These are phyloP conservation scores for Moxostoma hubbsi DNA, from an alignment of 2,797 vertebrate genomes.

Conservation along the genomic window DNA sequence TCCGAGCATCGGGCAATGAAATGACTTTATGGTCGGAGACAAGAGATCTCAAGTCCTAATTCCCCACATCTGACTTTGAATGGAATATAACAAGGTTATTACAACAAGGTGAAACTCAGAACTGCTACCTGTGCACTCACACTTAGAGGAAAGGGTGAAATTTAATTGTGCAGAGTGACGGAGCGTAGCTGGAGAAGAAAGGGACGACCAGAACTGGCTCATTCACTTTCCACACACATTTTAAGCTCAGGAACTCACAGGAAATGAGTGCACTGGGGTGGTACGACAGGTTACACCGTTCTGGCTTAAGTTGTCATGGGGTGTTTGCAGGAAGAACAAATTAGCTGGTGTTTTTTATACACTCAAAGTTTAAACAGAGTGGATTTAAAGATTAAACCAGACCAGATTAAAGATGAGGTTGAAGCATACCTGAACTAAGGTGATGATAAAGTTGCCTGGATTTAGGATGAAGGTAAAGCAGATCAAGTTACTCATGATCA, in stretches of 20 bases:
- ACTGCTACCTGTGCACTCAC: slow-evolving; percentile 5
- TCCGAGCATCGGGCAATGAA: no score
- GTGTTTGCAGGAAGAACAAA: not conserved
- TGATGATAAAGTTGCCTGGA: no score
- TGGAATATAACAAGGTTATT: no score
- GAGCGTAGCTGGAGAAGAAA: slow-evolving; percentile 18
- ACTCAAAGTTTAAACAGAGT: slow-evolving; percentile 1
- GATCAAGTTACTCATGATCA: no score
- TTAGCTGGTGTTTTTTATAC: not conserved
- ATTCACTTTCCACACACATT: slow-evolving; percentile 15
- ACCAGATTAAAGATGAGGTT: no score
- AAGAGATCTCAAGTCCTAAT: no score
- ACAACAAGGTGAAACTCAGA: not conserved
- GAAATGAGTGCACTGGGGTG: not conserved
- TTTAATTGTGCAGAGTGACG: slow-evolving; percentile 21
- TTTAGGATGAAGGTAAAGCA: no score
- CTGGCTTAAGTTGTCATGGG: not conserved
- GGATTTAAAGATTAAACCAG: no score
- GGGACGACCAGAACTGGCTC: slow-evolving; percentile 23
- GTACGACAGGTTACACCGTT: not conserved
- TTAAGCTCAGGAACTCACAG: not conserved
- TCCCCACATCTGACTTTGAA: no score
- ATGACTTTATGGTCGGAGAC: no score
- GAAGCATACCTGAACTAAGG: no score
- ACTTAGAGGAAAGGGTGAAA: slow-evolving; percentile 8